A percentile compares a stretch with the other conserved stretches of the same genome.
These are phyloP conservation scores for Eurosta solidaginis DNA, from an alignment of 1,140 invertebrate genomes.

Conservation along the genomic window DNA sequence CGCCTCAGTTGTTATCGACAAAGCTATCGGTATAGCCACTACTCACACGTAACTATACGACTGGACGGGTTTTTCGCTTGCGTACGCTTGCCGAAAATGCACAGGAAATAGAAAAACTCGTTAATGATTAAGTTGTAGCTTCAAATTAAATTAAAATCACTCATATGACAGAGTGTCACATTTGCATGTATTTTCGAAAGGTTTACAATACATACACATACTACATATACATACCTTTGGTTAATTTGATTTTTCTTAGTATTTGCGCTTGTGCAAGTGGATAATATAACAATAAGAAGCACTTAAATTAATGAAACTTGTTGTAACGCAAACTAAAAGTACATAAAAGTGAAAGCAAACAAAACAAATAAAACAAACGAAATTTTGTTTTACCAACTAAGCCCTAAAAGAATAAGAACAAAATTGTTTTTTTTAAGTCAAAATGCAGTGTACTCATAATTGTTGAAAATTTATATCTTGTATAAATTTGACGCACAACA, in stretches of 20 bases:
- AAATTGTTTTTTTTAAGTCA: background rate
- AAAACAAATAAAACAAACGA: background rate
- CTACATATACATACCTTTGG: background rate
- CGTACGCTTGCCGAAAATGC: background rate
- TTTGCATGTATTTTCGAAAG: background rate
- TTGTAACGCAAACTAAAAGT: background rate
- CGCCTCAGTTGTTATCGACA: background rate
- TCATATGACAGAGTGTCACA: background rate
- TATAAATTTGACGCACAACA: slow-evolving; percentile 30
- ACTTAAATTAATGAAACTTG: background rate
- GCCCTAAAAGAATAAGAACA: background rate
- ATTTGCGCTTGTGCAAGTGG: background rate
- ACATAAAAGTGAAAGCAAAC: background rate
- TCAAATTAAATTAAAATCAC: background rate
- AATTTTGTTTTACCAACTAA: background rate
- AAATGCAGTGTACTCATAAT: background rate
- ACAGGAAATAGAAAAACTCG: background rate
- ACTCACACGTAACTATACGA: background rate
- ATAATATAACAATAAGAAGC: background rate
- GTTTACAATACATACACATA: background rate
- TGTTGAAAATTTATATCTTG: background rate
- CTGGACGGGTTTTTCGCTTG: background rate
- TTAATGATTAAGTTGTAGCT: background rate
- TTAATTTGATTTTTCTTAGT: background rate
- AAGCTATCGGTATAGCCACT: background rate